Percentiles rank a stretch among this genome's conserved stretches.
Conservation (phyloP, 2,888 invertebrate genomes). For the Dolomedes plantarius region DNA sequence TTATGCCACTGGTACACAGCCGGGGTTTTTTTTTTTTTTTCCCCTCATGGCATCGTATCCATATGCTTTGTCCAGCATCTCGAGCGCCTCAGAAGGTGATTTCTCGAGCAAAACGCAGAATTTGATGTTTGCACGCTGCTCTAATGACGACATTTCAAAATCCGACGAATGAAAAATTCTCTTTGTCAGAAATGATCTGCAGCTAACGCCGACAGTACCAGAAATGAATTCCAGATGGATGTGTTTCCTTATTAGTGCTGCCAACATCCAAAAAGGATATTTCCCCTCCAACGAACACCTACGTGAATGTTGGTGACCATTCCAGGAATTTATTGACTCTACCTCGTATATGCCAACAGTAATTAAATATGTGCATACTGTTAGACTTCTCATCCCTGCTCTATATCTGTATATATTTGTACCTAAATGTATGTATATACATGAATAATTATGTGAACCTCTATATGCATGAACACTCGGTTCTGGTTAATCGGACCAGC, state of each 20-base stretch:
- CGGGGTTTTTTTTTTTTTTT: constrained; percentile 27
- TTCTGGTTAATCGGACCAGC: too few relatives aligned
- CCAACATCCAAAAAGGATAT: constrained; percentile 8
- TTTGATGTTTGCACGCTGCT: constrained; percentile 37
- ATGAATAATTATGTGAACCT: too few relatives aligned
- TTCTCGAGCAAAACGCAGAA: constrained; percentile 39
- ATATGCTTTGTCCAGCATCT: constrained; percentile 38
- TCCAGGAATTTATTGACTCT: not conserved
- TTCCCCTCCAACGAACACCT: constrained; percentile 18
- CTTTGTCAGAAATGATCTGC: constrained; percentile 23
- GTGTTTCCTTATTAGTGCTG: constrained; percentile 19
- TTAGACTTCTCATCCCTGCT: too few relatives aligned
- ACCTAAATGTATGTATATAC: too few relatives aligned
- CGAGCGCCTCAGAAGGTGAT: constrained; percentile 33
- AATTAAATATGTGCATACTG: too few relatives aligned
- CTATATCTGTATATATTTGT: too few relatives aligned
- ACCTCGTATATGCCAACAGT: not conserved
- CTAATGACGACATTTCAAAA: constrained; percentile 24
- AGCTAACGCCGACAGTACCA: not conserved
- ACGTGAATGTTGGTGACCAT: constrained; percentile 12
- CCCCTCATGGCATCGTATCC: constrained; percentile 28
- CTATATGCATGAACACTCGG: too few relatives aligned
- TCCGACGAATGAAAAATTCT: constrained; percentile 21
- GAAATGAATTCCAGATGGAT: constrained; percentile 14
- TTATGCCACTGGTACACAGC: constrained; percentile 36